Conservation (phyloP, 1,140 invertebrate species). For the Trissolcus basalis region DNA sequence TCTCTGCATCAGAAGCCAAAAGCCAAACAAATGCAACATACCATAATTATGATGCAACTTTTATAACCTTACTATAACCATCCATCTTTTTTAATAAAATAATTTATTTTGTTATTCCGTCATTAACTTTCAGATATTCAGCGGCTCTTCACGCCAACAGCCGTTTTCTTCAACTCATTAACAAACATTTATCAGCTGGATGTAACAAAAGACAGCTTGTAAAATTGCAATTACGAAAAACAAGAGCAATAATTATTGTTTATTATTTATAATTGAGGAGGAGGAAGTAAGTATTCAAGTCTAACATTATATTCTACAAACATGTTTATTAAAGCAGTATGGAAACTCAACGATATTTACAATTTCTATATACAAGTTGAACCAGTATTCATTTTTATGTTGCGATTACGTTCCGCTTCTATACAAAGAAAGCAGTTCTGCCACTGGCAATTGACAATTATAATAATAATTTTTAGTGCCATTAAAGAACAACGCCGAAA, state of each 20-base stretch:
- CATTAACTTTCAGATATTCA: no score
- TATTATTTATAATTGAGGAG: slow-evolving; percentile 9
- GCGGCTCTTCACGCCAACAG: no score
- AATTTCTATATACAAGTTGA: slow-evolving; percentile 72
- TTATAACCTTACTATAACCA: slow-evolving; percentile 24
- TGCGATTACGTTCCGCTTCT: slow-evolving; percentile 47
- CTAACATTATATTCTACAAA: slow-evolving; percentile 74
- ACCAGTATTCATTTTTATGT: slow-evolving; percentile 48
- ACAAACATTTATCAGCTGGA: no score
- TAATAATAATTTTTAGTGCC: slow-evolving; percentile 49
- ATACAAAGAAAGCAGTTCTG: slow-evolving; percentile 53
- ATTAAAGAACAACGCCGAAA: slow-evolving; percentile 48
- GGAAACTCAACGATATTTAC: slow-evolving; percentile 78
- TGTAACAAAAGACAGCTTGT: no score
- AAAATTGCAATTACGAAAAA: no score
- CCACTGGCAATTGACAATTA: slow-evolving; percentile 48
- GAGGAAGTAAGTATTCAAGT: slow-evolving; percentile 35
- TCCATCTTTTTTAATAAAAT: neutral
- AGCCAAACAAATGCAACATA: slow-evolving; percentile 55
- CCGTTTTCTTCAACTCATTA: no score
- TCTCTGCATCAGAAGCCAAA: slow-evolving; percentile 34
- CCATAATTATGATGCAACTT: slow-evolving; percentile 50
- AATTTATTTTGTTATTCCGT: no score
- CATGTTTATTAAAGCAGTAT: slow-evolving; percentile 78
- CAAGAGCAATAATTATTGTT: no score